Percentiles rank a stretch among this genome's conserved stretches.
Evolutionary conservation across 2,888 invertebrate species (phyloP).

Genomic region (Cataglyphis albicans): DNA sequence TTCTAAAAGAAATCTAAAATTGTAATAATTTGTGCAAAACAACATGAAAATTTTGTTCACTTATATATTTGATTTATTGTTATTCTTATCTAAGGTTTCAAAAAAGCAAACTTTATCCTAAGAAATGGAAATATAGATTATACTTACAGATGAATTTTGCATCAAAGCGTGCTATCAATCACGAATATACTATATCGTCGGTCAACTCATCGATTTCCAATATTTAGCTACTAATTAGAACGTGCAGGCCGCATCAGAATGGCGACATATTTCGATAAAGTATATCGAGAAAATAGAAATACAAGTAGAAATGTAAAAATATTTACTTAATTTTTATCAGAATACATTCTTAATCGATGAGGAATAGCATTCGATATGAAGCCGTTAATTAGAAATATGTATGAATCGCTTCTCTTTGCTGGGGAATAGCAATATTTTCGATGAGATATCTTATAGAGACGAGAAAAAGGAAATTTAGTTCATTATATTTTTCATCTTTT

Average conservation of each 20-base stretch:
- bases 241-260: background rate
- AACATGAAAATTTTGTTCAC: background rate
- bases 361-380: background rate
- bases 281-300: constrained; percentile 7
- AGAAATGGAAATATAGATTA: background rate
- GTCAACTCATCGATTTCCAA: constrained; percentile 32
- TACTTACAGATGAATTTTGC: background rate
- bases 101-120: background rate
- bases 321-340: background rate
- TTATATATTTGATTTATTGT: background rate
- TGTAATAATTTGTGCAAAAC: background rate
- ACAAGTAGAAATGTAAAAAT: background rate
- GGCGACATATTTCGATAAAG: constrained; percentile 19
- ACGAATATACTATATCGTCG: constrained; percentile 1
- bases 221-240: constrained; percentile 41
- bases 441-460: background rate
- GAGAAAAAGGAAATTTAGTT: constrained; percentile 7
- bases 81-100: background rate
- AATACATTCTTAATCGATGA: constrained; percentile 12
- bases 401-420: background rate
- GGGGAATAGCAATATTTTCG: background rate
- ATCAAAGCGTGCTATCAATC: background rate
- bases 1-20: background rate
- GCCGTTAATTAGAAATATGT: constrained; percentile 19
- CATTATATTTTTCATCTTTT: constrained; percentile 23